phyloP scores from a whole-genome alignment of 1,140 invertebrate genomes.

The Batillaria attramentaria region DNA sequence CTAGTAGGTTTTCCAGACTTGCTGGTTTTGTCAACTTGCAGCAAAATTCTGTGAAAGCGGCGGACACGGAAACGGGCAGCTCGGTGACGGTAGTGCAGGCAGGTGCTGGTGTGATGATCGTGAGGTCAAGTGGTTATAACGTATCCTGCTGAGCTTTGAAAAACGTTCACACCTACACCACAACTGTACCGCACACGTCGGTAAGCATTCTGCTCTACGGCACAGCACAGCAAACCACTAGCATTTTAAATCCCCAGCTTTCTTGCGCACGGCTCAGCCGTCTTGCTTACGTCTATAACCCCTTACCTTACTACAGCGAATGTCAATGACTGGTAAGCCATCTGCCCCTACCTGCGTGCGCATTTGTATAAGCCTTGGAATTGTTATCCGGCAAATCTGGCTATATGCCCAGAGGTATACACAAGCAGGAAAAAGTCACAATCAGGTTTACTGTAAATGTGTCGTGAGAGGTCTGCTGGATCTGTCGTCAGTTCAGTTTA shows the following conservation, averaged over 20 bases:
- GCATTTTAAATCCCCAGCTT: not conserved
- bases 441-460: too few relatives aligned
- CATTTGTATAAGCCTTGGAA: constrained; percentile 1
- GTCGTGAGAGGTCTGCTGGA: too few relatives aligned
- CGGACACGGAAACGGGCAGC: not conserved
- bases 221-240: not conserved
- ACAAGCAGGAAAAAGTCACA: too few relatives aligned
- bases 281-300: not conserved
- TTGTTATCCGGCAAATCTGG: not conserved
- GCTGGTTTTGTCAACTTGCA: not conserved
- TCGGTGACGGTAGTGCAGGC: not conserved
- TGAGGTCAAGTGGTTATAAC: not conserved
- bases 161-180: not conserved
- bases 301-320: not conserved
- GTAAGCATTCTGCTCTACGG: not conserved
- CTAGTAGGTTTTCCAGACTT: constrained; percentile 32
- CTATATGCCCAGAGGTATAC: constrained; percentile 2
- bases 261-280: not conserved
- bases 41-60: not conserved
- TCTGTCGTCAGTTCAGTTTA: too few relatives aligned
- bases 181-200: not conserved
- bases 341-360: constrained; percentile 8
- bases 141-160: not conserved
- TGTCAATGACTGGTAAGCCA: constrained; percentile 26
- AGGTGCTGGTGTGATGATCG: too few relatives aligned